Base-by-base conservation (phyloP, 2,797 vertebrate species). In the Paguma larvata region DNA sequence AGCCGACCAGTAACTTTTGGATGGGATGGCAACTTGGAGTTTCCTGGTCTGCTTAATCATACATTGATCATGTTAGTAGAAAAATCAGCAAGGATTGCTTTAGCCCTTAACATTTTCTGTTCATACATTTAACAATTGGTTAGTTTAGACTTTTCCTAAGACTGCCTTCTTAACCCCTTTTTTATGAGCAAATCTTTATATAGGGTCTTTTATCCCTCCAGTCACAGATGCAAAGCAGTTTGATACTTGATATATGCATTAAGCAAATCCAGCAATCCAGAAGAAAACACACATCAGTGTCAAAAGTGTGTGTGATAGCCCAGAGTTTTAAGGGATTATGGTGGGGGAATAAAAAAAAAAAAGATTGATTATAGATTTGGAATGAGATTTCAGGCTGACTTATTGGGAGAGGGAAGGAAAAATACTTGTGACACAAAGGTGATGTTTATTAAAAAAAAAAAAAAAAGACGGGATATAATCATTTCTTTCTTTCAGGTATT, bases 331-430 rank as follows among this genome's bases (percentile, higher is more conserved):
- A 93, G 85, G 77, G 85, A 85, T 72, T 96, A 41, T 8, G 72
- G 85, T 53, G 48, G 19, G 65, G n/a, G 15, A 18, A 34, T 79
- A 12, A 23, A 25, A 75, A 10, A 44, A 48, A 34, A 83, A 12
- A n/a, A 93, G 89, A 94, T 78, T 92, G 75, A 96, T 21, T 88
- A 32, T 48, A 92, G 34, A 94, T 96, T 94, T 88, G 95, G 90
- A 96, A 97, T n/a, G 73, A 95, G 56, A 91, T 94, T 96, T 95
- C 68, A 94, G 46, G 32, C 88, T 96, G 46, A 86, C 63, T 92
- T 86, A 56, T 23, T 85, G 34, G 34, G 12, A 63, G 38, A 85
- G 14, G 16, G 21, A 67, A 82, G 53, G 21, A 89, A 79, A 94
- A 93, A 70, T 85, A 80, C 41, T 80, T 87, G 16, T 65, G 85